phyloP scores from a whole-genome alignment of 1,140 invertebrate species.

The Thalassaphorura encarpata region DNA sequence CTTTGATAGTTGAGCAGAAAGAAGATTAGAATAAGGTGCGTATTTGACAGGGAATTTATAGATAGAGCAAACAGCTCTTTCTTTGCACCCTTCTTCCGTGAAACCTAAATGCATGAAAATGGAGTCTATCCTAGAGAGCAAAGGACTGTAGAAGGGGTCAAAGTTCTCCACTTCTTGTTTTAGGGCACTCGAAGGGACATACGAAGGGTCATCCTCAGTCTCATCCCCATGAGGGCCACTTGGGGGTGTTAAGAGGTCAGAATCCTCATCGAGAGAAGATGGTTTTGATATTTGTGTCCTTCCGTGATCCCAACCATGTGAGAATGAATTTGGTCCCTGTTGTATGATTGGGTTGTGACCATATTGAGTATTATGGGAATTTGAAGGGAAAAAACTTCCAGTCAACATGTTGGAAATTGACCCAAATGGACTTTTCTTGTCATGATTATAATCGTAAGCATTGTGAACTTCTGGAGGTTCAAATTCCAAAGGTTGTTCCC shows the following conservation, averaged over 20 bases:
- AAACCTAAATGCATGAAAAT: conserved; percentile 65
- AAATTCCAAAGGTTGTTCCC: conserved; percentile 16
- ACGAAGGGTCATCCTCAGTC: conserved; percentile 33
- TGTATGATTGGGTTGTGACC: background rate
- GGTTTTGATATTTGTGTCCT: background rate
- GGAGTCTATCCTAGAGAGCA: conserved; percentile 65
- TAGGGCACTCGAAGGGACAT: conserved; percentile 67
- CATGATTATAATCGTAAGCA: conserved; percentile 12
- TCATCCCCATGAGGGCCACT: conserved; percentile 2
- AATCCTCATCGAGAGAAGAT: background rate
- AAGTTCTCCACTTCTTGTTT: conserved; percentile 59
- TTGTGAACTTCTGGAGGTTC: conserved; percentile 21
- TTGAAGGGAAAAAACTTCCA: background rate
- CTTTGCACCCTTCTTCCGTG: conserved; percentile 60
- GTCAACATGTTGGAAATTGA: background rate
- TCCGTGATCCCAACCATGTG: too few species aligned
- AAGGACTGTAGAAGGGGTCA: conserved; percentile 73
- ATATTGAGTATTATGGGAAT: background rate
- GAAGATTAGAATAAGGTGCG: conserved; percentile 73
- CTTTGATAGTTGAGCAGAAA: conserved; percentile 76
- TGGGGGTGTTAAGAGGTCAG: background rate
- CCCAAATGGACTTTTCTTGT: too few species aligned
- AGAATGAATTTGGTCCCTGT: background rate
- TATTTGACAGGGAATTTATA: conserved; percentile 73
- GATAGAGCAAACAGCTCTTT: conserved; percentile 71